A percentile compares a stretch with the other conserved stretches of the same genome.
These are phyloP conservation scores for Arothron firmamentum DNA, from an alignment of 2,113 vertebrate species.

Conservation along the genomic window DNA sequence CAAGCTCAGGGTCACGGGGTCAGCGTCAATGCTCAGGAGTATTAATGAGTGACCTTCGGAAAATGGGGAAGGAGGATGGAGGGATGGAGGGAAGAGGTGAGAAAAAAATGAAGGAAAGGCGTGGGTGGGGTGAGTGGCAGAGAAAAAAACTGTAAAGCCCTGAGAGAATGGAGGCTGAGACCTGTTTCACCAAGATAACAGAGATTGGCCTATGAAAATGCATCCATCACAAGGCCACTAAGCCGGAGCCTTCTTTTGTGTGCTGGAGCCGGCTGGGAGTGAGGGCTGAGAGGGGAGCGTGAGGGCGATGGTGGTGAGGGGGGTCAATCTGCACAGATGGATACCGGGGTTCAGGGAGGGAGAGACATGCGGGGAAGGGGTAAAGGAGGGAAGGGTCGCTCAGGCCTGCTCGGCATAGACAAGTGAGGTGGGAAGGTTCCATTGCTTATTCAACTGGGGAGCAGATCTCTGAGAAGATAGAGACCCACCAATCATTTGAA, in stretches of 20 bases:
- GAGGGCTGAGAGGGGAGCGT: constrained; percentile 20
- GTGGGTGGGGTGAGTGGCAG: constrained; percentile 47
- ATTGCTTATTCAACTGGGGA: constrained; percentile 78
- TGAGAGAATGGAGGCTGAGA: constrained; percentile 72
- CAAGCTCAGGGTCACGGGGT: constrained; percentile 69
- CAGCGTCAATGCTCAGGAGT: constrained; percentile 69
- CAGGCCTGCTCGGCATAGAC: constrained; percentile 58
- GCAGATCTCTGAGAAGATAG: constrained; percentile 69
- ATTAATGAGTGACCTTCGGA: constrained; percentile 80
- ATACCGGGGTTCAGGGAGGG: constrained; percentile 44
- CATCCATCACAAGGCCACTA: constrained; percentile 78
- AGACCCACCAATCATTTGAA: constrained; percentile 63
- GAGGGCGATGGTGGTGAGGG: neutral
- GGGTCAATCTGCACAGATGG: constrained; percentile 54
- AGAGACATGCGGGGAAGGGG: constrained; percentile 14
- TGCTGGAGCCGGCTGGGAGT: constrained; percentile 56
- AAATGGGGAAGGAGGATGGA: constrained; percentile 59
- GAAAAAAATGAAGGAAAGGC: constrained; percentile 36
- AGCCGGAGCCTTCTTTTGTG: constrained; percentile 71
- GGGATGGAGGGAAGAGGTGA: constrained; percentile 37
- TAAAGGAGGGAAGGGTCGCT: constrained; percentile 42
- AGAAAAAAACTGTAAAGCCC: constrained; percentile 67
- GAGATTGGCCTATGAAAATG: constrained; percentile 77
- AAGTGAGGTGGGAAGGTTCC: constrained; percentile 58
- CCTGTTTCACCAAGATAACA: constrained; percentile 80